These are phyloP conservation scores for Pseudorhiza aurosa DNA, from an alignment of 30 jellyfish, hydroid and myxozoan genomes.

Conservation along the genomic window DNA sequence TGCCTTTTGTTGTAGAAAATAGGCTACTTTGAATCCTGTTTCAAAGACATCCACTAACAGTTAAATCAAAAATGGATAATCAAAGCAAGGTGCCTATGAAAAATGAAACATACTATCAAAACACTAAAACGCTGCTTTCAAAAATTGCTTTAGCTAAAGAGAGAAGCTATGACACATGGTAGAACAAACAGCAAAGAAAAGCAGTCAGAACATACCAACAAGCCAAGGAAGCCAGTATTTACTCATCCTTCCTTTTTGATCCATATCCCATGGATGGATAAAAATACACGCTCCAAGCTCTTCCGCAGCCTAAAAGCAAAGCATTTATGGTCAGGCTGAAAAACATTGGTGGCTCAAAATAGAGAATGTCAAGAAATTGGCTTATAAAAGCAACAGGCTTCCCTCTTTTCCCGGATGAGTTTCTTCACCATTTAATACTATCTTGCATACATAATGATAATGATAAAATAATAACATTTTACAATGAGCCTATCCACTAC, in stretches of 20 bases:
- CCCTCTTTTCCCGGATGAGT: not conserved
- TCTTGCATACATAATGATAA: too few relatives aligned
- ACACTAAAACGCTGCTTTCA: too few relatives aligned
- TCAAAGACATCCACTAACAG: too few relatives aligned
- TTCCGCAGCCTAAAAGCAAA: conserved; percentile 81
- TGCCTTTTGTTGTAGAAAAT: too few relatives aligned
- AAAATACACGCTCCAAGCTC: conserved; percentile 88
- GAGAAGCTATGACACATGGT: not conserved
- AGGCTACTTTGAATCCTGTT: too few relatives aligned
- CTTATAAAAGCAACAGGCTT: not conserved
- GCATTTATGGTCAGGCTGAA: not conserved
- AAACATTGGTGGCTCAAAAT: not conserved
- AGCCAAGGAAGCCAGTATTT: conserved; percentile 98
- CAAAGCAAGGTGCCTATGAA: too few relatives aligned
- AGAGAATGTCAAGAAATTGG: not conserved
- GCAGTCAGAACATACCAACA: conserved; percentile 69
- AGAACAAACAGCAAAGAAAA: conserved; percentile 4
- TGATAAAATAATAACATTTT: too few relatives aligned
- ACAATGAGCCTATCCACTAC: too few relatives aligned
- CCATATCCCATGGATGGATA: conserved; percentile 98
- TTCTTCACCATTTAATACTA: too few relatives aligned
- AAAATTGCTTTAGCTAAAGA: too few relatives aligned
- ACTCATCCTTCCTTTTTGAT: conserved; percentile 83
- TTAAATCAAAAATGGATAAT: too few relatives aligned
- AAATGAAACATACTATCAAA: too few relatives aligned